Evolutionary conservation across 2,888 invertebrate species (phyloP).

Genomic region (Tenthredo notha): DNA sequence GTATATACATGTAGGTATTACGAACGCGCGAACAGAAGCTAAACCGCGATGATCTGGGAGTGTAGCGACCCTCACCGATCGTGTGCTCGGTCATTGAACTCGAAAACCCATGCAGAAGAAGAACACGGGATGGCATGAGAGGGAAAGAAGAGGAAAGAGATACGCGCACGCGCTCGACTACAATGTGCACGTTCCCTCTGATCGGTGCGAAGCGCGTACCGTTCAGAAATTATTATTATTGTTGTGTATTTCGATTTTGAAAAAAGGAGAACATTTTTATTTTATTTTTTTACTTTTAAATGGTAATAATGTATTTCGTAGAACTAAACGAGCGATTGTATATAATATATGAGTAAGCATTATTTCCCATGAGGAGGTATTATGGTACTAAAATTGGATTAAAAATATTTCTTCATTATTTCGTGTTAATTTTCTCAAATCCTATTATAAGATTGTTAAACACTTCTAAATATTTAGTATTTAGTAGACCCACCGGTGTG

Average conservation of each 20-base stretch:
- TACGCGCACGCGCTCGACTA: slow-evolving; percentile 8
- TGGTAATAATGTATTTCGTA: no score
- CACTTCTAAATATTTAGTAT: slow-evolving; percentile 44
- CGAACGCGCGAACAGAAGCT: slow-evolving; percentile 7
- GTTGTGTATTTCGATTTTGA: background rate
- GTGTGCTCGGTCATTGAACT: slow-evolving; percentile 58
- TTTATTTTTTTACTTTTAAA: no score
- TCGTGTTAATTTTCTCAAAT: background rate
- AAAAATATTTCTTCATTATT: background rate
- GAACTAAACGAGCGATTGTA: no score
- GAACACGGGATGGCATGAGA: background rate
- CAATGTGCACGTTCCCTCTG: slow-evolving; percentile 3
- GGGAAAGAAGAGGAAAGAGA: background rate
- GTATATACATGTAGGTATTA: background rate
- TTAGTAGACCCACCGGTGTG: background rate
- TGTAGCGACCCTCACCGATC: slow-evolving; percentile 75
- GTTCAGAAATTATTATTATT: slow-evolving; percentile 36
- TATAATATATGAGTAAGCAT: background rate
- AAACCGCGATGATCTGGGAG: slow-evolving; percentile 63
- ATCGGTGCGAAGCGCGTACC: slow-evolving; percentile 54
- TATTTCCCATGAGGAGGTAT: background rate
- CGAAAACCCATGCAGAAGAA: slow-evolving; percentile 21
- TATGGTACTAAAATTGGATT: background rate
- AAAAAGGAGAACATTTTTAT: no score
- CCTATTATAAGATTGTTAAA: slow-evolving; percentile 19